These are phyloP conservation scores for Mionectes macconnelli DNA, from an alignment of 2,113 vertebrate genomes.

Conservation along the genomic window DNA sequence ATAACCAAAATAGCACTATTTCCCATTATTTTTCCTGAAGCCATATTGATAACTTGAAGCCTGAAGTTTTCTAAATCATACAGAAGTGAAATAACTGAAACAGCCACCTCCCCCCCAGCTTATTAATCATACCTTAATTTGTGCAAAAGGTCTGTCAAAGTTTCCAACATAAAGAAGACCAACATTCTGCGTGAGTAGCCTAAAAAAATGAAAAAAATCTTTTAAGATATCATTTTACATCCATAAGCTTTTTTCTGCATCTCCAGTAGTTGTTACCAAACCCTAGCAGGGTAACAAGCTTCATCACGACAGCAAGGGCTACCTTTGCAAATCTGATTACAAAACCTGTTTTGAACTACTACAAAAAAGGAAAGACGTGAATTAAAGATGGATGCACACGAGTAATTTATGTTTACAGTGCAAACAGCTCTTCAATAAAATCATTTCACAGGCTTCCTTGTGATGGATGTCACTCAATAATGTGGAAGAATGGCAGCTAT, in stretches of 20 bases:
- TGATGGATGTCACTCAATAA: neutral
- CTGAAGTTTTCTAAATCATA: neutral
- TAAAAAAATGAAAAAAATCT: slow-evolving; percentile 72
- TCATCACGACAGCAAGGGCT: neutral
- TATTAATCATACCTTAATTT: slow-evolving; percentile 89
- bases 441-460: neutral
- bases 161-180: slow-evolving; percentile 95
- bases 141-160: slow-evolving; percentile 94
- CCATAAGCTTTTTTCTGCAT: neutral
- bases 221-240: slow-evolving; percentile 53
- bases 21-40: neutral
- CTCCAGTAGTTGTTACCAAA: neutral
- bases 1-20: neutral
- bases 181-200: slow-evolving; percentile 89
- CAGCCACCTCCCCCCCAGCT: neutral
- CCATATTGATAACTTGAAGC: neutral
- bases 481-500: neutral
- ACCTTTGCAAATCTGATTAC: neutral
- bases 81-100: neutral
- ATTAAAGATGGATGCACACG: neutral
- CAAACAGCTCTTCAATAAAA: neutral
- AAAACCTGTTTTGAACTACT: neutral
- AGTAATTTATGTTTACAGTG: neutral
- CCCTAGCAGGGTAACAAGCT: neutral
- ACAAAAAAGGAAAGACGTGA: neutral